These are phyloP conservation scores for Nebria salina DNA, from an alignment of 2,888 invertebrate species.

Conservation along the genomic window DNA sequence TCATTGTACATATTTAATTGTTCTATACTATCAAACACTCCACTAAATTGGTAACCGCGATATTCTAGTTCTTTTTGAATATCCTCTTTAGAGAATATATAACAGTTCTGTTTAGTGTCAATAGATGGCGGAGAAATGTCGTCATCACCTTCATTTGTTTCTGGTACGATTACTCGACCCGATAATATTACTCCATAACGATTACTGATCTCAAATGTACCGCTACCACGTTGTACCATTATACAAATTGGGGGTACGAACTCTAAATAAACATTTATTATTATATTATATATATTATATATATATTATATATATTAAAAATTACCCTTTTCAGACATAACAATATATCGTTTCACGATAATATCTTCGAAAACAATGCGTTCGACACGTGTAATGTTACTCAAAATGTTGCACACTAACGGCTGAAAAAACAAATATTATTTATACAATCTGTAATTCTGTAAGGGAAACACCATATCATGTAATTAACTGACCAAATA, in stretches of 20 bases:
- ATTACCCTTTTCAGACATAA: conserved; percentile 7
- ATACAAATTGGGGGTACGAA: conserved; percentile 55
- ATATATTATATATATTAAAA: conserved; percentile 6
- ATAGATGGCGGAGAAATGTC: conserved; percentile 61
- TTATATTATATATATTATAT: conserved; percentile 4
- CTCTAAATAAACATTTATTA: conserved; percentile 1
- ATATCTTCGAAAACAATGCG: conserved; percentile 27
- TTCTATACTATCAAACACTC: conserved; percentile 56
- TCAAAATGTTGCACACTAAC: conserved; percentile 2
- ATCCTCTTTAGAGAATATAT: conserved; percentile 70
- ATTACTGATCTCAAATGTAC: conserved; percentile 60
- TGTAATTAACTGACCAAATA: conserved; percentile 55
- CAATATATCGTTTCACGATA: conserved; percentile 8
- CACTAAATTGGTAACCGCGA: conserved; percentile 70
- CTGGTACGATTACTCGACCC: conserved; percentile 71
- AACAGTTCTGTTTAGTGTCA: conserved; percentile 61
- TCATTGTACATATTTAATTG: conserved; percentile 57
- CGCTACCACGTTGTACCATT: conserved; percentile 61
- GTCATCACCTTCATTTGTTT: conserved; percentile 67
- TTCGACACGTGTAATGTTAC: background rate
- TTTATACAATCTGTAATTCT: background rate
- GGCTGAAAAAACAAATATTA: background rate
- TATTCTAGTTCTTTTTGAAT: conserved; percentile 77
- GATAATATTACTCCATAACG: conserved; percentile 75
- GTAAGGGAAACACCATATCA: no score